Percentiles rank a stretch among this genome's conserved stretches.
Evolutionary conservation across 2,888 invertebrate genomes (phyloP).

Genomic region (Diploptera punctata): DNA sequence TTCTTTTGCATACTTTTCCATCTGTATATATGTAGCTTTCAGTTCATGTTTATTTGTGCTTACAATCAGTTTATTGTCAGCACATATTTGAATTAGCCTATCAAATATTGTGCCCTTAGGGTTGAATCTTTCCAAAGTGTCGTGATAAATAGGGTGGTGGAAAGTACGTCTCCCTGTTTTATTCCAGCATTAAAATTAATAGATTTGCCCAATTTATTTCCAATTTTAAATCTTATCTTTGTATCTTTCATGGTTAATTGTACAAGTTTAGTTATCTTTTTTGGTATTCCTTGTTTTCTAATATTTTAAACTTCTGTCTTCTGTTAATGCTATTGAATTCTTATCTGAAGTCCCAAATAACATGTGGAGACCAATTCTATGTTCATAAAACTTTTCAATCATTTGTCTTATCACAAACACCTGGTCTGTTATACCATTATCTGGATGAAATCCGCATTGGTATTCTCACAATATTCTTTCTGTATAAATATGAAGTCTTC

Average conservation of each 20-base stretch:
- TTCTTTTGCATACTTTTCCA: too few species aligned
- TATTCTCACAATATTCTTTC: background rate
- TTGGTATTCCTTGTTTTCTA: slow-evolving; percentile 12
- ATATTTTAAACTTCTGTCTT: background rate
- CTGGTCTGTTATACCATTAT: background rate
- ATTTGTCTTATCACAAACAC: slow-evolving; percentile 8
- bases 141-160: too few species aligned
- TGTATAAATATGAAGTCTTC: background rate
- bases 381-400: slow-evolving; percentile 10
- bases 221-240: background rate
- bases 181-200: too few species aligned
- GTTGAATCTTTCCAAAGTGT: too few species aligned
- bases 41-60: too few species aligned
- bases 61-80: too few species aligned
- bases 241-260: slow-evolving; percentile 11
- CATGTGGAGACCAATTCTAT: background rate
- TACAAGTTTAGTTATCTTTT: background rate
- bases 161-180: too few species aligned
- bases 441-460: background rate
- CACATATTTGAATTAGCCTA: too few species aligned
- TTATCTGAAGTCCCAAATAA: background rate
- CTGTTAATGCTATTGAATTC: background rate
- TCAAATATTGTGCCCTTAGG: too few species aligned
- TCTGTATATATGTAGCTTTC: too few species aligned
- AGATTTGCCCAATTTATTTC: too few species aligned